Base-by-base conservation (phyloP, 2,113 vertebrate species). In the Vicugna pacos region DNA sequence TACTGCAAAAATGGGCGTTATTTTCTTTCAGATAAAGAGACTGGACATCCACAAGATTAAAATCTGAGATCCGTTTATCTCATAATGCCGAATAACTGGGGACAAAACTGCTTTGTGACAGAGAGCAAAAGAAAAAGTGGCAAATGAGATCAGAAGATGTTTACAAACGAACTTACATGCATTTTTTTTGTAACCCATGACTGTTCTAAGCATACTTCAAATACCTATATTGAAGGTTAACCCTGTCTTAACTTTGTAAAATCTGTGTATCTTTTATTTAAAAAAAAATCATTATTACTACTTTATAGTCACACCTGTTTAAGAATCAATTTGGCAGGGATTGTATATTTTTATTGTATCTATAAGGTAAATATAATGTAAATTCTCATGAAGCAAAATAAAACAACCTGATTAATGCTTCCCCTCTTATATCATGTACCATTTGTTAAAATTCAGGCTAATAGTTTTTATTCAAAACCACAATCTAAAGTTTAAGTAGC, bases 391-490 rank as follows among this genome's bases (percentile, higher is more conserved):
- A 70, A 77, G 22, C 64, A 62, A 94, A 92, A n/a, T 58, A 73
- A 82, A 62, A n/a, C 2, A 73, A 58, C 2, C 17, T 77, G 32
- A n/a, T 69, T 90, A 52, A 46, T 73, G 12, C 20, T 64, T 85
- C 6, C 6, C 2, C 3, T 54, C 7, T 5, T 8, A 77, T 3
- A 38, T 42, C 79, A 1, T 54, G 5, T 12, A 38, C 1, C 0
- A 32, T 73, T 93, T 93, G 9, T 70, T 94, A 91, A 90, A 83
- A 91, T 62, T 67, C 22, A 70, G 48, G 38, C 65, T 14, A 60
- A 5, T 73, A 48, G 48, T 58, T 84, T 94, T 90, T 65, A 52
- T 52, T 89, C 35, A 88, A 28, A 35, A 76, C 20, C 9, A 83
- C n/a, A 79, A 52, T 64, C 5, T 46, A 90, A 65, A 52, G 60